Base-by-base conservation (phyloP, 2,888 invertebrate species). In the Galerucella calmariensis region DNA sequence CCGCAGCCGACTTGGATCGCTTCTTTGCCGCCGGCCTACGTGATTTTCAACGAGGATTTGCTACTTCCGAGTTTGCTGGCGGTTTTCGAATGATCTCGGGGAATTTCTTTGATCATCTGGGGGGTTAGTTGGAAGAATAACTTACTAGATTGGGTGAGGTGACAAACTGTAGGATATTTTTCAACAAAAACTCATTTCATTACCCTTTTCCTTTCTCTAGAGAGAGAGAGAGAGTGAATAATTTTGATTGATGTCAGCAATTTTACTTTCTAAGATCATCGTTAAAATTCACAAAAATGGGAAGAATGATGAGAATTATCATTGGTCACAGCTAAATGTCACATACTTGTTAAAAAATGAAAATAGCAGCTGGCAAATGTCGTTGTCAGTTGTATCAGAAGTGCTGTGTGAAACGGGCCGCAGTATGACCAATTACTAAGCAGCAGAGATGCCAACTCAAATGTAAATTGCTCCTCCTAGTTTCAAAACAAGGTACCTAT, bases 41-140 rank as follows among this genome's bases (percentile, higher is more conserved):
- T 76, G 75, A 76, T 73, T 73, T 76, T 48, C 75, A 71, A 16
- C 67, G 68, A 67, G 68, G 68, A 70, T 65, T 44, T 65, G 63
- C 63, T 53, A 62, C 75, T 62, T 58, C 16, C 46, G 61, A 68
- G 70, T 73, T 73, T 73, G 46, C 63, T 44, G 63, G 63, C 46
- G 63, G 63, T 65, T 65, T 65, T 46, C 46, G 63, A 65, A 65
- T 46, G 63, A 65, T 65, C 63, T 65, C 20, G 63, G 63, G 63
- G 63, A 65, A 65, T 65, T 65, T 65, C 46, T 65, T 65, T 65
- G 63, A 65, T 65, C 63, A 65, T 46, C 63, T 65, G 20, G 63
- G 63, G 61, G 46, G 63, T 44, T 65, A 2, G 46, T 20, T 10
- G 44, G 12, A 41, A 27, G 35, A 44, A 63, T 63, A 63, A 44